phyloP scores from a whole-genome alignment of 2,888 invertebrate genomes.

The Steromphala cineraria region DNA sequence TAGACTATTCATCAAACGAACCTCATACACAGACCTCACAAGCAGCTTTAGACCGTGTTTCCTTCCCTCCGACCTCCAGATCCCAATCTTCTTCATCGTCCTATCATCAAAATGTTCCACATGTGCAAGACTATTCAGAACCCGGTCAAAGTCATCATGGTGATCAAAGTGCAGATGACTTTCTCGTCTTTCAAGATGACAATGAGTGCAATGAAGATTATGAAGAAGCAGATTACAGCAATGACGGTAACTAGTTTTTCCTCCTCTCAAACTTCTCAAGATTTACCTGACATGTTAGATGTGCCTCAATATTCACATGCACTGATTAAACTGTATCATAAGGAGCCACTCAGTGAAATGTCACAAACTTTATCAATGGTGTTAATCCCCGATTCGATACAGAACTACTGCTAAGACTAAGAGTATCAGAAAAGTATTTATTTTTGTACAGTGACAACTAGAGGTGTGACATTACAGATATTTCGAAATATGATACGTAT shows the following conservation, averaged over 20 bases:
- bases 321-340: too few species aligned
- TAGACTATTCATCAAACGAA: not conserved
- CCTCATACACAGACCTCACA: not conserved
- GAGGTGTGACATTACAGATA: too few species aligned
- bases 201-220: not conserved
- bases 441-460: too few species aligned
- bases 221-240: not conserved
- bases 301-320: too few species aligned
- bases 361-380: too few species aligned
- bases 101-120: not conserved
- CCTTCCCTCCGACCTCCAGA: not conserved
- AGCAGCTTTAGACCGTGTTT: not conserved
- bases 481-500: too few species aligned
- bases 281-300: not conserved
- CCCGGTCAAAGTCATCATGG: not conserved
- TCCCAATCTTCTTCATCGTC: not conserved
- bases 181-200: not conserved
- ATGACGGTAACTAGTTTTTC: not conserved
- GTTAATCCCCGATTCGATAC: too few species aligned
- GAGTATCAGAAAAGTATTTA: too few species aligned
- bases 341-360: too few species aligned
- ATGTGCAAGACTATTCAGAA: not conserved
- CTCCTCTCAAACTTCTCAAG: not conserved
- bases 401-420: too few species aligned
- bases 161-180: constrained; percentile 1